phyloP scores from a whole-genome alignment of 2,113 vertebrate genomes.

The Pangasianodon gigas region DNA sequence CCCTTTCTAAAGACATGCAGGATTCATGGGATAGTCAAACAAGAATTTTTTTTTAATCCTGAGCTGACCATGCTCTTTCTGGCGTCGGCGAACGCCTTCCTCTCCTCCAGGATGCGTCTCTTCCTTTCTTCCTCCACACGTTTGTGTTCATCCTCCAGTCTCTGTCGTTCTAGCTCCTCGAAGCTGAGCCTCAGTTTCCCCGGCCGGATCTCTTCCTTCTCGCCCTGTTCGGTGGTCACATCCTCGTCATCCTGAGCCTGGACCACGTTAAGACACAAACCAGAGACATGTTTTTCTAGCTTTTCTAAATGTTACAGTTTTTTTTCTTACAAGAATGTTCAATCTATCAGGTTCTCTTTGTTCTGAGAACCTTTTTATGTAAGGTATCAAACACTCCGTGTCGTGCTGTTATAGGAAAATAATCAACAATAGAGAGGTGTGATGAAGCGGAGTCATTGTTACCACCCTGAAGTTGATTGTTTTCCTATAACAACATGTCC shows the following conservation, averaged over 20 bases:
- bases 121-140: conserved; percentile 86
- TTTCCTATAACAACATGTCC: no score
- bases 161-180: conserved; percentile 90
- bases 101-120: conserved; percentile 89
- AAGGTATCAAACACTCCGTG: background rate
- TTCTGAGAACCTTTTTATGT: background rate
- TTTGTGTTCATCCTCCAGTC: conserved; percentile 85
- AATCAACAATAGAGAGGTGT: background rate
- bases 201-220: conserved; percentile 76
- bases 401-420: background rate
- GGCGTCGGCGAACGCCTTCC: conserved; percentile 90
- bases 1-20: background rate
- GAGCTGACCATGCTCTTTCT: conserved; percentile 87
- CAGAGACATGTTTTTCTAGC: background rate
- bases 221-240: conserved; percentile 60
- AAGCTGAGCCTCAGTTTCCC: conserved; percentile 92
- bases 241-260: conserved; percentile 68
- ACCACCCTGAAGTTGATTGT: background rate
- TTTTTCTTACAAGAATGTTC: background rate
- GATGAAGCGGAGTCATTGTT: background rate
- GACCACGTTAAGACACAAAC: background rate
- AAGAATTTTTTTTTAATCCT: background rate
- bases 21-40: background rate
- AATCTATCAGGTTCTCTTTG: background rate
- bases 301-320: background rate